Evolutionary conservation across 1,140 invertebrate species (phyloP), one percentile per base, ranked within the genome.

Genomic region (Lasioglossum albipes): DNA sequence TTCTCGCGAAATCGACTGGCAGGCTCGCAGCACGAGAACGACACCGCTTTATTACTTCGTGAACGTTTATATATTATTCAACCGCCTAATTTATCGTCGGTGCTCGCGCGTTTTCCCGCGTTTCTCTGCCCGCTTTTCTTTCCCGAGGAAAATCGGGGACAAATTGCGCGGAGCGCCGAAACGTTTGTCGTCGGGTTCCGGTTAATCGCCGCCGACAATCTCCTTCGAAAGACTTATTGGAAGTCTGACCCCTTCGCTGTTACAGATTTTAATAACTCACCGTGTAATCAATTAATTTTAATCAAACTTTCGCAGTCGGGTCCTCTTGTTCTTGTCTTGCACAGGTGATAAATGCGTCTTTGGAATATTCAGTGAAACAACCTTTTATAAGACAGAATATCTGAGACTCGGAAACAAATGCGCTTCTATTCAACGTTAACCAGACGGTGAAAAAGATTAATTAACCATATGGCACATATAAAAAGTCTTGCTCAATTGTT

Each of bases 21-120:
- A 75, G 65, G 41, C 65, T 79, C 62, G 77, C 45, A 61, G 64
- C 64, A 41, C 73, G 75, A 77, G 82, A 87, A 68, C 84, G 77
- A 61, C 75, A 77, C 82, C 71, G 66, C 77, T 84, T 87, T 83
- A 84, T 87, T 87, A 87, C 68, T 79, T 86, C 57, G 54, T 65
- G 82, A 70, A 78, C 57, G 67, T 75, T 81, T 75, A 82, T 87
- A 81, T 76, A 77, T 84, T 81, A 87, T 81, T 81, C 74, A 61
- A 76, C 70, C 74, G 69, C 61, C 74, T 87, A 84, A 86, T 87
- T 87, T 87, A 86, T 87, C 49, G 77, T 22, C 59, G 12, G 54
- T 9, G 41, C 4, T 22, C 52, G 69, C 1, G 57, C 49, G 64
- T 71, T 62, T 70, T 36, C 65, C 65, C 69, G 64, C 42, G 65